These are phyloP conservation scores for Cristatella mucedo DNA, from an alignment of 2,888 invertebrate species.

Conservation along the genomic window DNA sequence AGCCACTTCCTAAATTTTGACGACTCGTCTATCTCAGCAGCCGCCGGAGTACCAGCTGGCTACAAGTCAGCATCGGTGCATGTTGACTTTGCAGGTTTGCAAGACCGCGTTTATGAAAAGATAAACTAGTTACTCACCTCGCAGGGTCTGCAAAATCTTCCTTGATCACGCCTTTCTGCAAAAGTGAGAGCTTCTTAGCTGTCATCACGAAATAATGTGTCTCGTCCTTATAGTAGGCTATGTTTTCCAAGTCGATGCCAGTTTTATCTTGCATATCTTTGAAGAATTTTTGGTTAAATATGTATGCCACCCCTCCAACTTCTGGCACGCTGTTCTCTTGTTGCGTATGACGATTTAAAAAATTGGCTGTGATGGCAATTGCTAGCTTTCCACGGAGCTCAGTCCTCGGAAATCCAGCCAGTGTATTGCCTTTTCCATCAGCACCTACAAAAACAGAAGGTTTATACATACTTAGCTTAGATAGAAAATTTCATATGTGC, in stretches of 20 bases:
- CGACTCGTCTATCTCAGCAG: too few relatives aligned
- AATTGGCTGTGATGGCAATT: slow-evolving; percentile 94
- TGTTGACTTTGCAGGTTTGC: too few relatives aligned
- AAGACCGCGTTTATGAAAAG: too few relatives aligned
- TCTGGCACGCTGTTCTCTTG: slow-evolving; percentile 62
- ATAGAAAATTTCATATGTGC: too few relatives aligned
- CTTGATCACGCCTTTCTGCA: slow-evolving; percentile 67
- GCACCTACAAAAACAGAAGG: slow-evolving; percentile 51
- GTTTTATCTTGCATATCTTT: slow-evolving; percentile 60
- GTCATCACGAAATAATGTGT: slow-evolving; percentile 98
- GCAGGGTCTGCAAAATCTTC: too few relatives aligned
- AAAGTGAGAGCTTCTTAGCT: slow-evolving; percentile 73
- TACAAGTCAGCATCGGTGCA: too few relatives aligned
- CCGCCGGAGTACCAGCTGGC: too few relatives aligned
- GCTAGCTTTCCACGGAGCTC: slow-evolving; percentile 85
- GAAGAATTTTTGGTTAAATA: slow-evolving; percentile 91
- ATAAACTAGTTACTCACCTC: too few relatives aligned
- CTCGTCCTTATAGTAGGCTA: slow-evolving; percentile 92
- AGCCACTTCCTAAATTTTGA: too few relatives aligned
- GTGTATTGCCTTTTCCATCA: slow-evolving; percentile 79
- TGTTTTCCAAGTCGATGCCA: slow-evolving; percentile 83
- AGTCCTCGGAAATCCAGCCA: slow-evolving; percentile 58
- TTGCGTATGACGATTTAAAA: slow-evolving; percentile 73
- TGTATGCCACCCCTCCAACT: slow-evolving; percentile 76
- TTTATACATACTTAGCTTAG: too few relatives aligned